Percentiles rank a stretch among this genome's conserved stretches.
These are phyloP conservation scores for Rhinichthys klamathensis DNA, from an alignment of 2,113 vertebrate species.

Conservation along the genomic window DNA sequence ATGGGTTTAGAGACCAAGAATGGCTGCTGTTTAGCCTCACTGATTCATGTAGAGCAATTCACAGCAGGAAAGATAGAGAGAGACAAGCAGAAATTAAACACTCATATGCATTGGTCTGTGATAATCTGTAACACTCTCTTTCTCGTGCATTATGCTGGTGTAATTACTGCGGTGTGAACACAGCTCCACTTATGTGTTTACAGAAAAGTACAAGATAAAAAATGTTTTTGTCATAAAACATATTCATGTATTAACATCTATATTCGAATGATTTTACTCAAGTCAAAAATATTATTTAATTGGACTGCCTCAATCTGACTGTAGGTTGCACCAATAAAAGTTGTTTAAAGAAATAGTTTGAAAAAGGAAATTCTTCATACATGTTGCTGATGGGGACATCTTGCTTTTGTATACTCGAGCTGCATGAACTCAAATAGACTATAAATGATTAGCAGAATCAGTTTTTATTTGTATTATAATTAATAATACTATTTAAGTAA, in stretches of 20 bases:
- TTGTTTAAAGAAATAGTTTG: neutral
- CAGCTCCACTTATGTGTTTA: neutral
- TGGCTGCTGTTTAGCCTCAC: conserved; percentile 20
- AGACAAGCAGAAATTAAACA: neutral
- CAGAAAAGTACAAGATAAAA: neutral
- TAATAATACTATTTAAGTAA: too few relatives aligned
- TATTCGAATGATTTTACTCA: neutral
- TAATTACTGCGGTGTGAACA: neutral
- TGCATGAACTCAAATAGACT: too few relatives aligned
- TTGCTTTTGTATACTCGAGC: too few relatives aligned
- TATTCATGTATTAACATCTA: neutral
- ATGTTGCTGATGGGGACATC: neutral
- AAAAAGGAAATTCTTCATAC: neutral
- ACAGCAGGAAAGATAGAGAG: conserved; percentile 28
- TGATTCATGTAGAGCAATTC: conserved; percentile 40
- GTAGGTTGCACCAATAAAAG: neutral
- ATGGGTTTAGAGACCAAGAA: conserved; percentile 34
- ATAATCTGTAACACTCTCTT: neutral
- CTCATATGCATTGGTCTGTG: neutral
- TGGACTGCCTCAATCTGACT: neutral
- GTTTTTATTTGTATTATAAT: too few relatives aligned
- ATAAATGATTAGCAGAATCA: too few relatives aligned
- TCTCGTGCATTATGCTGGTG: neutral
- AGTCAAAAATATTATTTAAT: neutral
- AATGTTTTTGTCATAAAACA: neutral